Conservation (phyloP, 2,888 invertebrate species). For the Pyrrhosoma nymphula region DNA sequence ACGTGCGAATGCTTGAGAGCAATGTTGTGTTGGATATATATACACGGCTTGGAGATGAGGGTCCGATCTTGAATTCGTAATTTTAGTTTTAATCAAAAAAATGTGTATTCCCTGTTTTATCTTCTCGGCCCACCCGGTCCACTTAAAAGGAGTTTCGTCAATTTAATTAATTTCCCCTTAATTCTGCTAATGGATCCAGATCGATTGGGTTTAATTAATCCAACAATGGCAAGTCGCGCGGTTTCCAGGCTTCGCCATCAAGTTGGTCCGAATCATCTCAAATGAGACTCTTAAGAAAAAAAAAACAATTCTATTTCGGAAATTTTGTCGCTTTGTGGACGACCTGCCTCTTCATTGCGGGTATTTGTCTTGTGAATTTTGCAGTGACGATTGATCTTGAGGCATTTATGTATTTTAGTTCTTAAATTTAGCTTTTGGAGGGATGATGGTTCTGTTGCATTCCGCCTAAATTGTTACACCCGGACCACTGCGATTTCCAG, state of each 20-base stretch:
- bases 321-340: not conserved
- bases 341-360: no score
- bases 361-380: no score
- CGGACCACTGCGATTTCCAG: no score
- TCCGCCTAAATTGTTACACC: no score
- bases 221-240: not conserved
- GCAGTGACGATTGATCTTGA: no score
- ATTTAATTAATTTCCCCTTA: not conserved
- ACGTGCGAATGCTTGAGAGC: no score
- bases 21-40: no score
- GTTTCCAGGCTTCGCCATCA: not conserved
- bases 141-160: not conserved
- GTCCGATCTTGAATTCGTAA: not conserved
- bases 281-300: not conserved
- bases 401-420: no score
- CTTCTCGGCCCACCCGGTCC: not conserved
- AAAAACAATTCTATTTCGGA: not conserved
- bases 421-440: no score
- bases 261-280: not conserved
- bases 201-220: not conserved
- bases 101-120: not conserved
- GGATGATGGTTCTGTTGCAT: no score
- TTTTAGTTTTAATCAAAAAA: not conserved
- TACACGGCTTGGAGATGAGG: no score
- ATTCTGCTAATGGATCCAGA: not conserved